Conservation (phyloP, 2,113 vertebrate species). For the Pituophis catenifer region DNA sequence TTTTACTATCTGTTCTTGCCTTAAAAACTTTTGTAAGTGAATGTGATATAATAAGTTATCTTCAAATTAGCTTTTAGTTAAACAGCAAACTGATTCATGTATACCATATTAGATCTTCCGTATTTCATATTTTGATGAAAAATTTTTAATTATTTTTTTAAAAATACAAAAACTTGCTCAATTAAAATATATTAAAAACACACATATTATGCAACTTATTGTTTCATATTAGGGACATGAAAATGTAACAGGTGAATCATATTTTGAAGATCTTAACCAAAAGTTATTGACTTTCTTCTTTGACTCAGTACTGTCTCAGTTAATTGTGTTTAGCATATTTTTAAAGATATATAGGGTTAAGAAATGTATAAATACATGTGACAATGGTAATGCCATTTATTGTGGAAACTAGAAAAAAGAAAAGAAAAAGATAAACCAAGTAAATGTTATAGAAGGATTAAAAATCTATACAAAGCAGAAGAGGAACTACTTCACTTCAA, state of each 20-base stretch:
- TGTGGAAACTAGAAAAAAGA: neutral
- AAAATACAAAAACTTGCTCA: neutral
- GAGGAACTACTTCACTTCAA: too few relatives aligned
- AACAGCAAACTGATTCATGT: neutral
- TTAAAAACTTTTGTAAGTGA: neutral
- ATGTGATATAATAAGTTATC: neutral
- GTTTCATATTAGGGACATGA: neutral
- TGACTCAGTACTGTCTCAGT: neutral
- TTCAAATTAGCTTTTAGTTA: neutral
- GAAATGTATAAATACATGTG: neutral
- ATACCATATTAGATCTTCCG: neutral
- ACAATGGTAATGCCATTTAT: neutral
- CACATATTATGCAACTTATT: neutral
- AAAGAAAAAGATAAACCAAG: neutral
- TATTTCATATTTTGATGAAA: too few relatives aligned
- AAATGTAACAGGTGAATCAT: neutral
- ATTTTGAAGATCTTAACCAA: neutral
- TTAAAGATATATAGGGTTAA: neutral
- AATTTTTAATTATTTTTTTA: neutral
- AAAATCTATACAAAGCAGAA: too few relatives aligned
- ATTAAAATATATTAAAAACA: neutral
- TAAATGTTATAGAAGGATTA: neutral
- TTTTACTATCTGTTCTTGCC: neutral
- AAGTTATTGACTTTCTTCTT: neutral
- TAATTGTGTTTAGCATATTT: neutral